These are phyloP conservation scores for Octodonta nipae DNA, from an alignment of 2,888 invertebrate species.

Conservation along the genomic window DNA sequence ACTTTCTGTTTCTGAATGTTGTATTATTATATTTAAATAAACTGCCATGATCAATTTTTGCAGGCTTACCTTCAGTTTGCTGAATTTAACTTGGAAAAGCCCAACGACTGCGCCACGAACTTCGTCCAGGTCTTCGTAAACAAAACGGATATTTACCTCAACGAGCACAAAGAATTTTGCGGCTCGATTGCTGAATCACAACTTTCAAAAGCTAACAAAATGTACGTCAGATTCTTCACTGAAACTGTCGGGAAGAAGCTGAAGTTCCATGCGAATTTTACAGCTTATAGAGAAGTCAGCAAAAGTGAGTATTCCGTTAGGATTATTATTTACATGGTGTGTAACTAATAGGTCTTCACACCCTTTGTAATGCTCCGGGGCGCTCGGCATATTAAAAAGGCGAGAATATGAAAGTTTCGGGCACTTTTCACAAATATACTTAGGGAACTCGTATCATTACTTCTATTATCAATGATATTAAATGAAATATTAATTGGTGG, in stretches of 20 bases:
- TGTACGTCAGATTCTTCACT: slow-evolving; percentile 63
- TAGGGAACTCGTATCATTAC: too few relatives aligned
- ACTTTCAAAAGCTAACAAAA: slow-evolving; percentile 49
- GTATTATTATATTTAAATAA: too few relatives aligned
- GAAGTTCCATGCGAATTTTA: slow-evolving; percentile 57
- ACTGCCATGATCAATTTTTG: slow-evolving; percentile 20
- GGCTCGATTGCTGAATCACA: slow-evolving; percentile 75
- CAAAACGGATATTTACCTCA: slow-evolving; percentile 49
- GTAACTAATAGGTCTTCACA: too few relatives aligned
- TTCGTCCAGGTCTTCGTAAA: slow-evolving; percentile 60
- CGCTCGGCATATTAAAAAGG: too few relatives aligned
- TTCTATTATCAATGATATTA: too few relatives aligned
- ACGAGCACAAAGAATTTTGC: slow-evolving; percentile 58
- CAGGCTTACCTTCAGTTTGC: slow-evolving; percentile 59
- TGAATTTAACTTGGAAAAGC: slow-evolving; percentile 50
- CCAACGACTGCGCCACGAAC: slow-evolving; percentile 66
- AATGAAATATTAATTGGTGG: too few relatives aligned
- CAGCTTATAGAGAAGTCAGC: slow-evolving; percentile 50
- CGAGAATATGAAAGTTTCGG: too few relatives aligned
- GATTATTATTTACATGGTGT: too few relatives aligned
- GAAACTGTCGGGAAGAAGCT: slow-evolving; percentile 45
- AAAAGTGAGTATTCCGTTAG: background rate
- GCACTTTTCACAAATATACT: too few relatives aligned
- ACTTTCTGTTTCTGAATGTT: too few relatives aligned
- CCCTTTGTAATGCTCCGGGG: too few relatives aligned